Base-by-base conservation (phyloP, 2,888 invertebrate species). In the Pandemis heparana region DNA sequence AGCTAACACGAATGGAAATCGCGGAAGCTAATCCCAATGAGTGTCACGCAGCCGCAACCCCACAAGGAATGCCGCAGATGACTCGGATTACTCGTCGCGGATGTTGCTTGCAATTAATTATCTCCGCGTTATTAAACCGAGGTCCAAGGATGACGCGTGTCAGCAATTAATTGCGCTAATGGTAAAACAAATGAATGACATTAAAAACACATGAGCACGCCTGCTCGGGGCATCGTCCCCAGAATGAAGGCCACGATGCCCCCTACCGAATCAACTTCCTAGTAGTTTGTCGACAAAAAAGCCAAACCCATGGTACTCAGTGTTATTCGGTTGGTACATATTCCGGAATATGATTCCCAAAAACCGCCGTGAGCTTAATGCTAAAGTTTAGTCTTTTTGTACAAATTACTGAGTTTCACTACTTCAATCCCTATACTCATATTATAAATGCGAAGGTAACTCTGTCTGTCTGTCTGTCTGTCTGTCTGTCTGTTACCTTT, bases 41-140 rank as follows among this genome's bases (percentile, higher is more conserved):
- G 18, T 53, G 56, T 41, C 56, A 67, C 56, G 43, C 41, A 43
- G 9, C 43, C 14, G 14, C 32, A 38, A 6, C 60, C 60, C 5
- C 53, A 23, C 39, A 48, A 16, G 59, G 71, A 65, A 65, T 71
- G 59, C 65, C 64, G 23, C 65, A 14, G 59, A 59, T 43, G 71
- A 39, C 60, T 70, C 53, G 53, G 48, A 53, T 70, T 70, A 38
- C 16, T 46, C 53, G 53, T 63, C 43, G 18, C 64, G 64, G 70
- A 65, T 65, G 71, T 65, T 60, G 48, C 38, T 56, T 38, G 53
- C 53, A 18, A 60, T 71, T 65, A 53, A 62, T 71, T 65, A 71
- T 65, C 65, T 71, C 48, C 60, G 60, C 60, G 60, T 60, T 60
- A 32, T 59, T 5, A 12, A 8, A 6, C 18, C 39, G 48, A 32